Base-by-base conservation (phyloP, 2,113 vertebrate species). In the Isichthys henryi region DNA sequence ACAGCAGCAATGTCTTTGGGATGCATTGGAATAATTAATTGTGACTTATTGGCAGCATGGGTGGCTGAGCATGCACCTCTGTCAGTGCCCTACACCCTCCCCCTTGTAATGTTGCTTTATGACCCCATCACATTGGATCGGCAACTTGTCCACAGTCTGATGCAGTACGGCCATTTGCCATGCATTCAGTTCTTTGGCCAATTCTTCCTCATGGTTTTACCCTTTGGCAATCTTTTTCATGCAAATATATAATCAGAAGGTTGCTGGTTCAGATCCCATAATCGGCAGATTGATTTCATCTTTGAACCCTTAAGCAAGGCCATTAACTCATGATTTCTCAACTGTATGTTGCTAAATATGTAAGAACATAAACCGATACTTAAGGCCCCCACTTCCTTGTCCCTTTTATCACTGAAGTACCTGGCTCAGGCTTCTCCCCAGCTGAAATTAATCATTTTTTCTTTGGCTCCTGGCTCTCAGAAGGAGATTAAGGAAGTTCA, bases 401-500 rank as follows among this genome's bases (percentile, higher is more conserved):
- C 11, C 35, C 15, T 43, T 43, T 80, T 43, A 80, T 80, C 39
- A 19, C 15, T 19, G 31, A 80, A 43, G 35, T 6, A n/a, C 45
- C 46, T 49, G 8, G 19, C 21, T 48, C n/a, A n/a, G 23, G 5
- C 43, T 3, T 85, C 23, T 43, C 74, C 82, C 82, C 21, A n/a
- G 82, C 82, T 48, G 45, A 85, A 85, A 85, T 85, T 21, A 46
- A 85, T 85, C 19, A 49, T 46, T 49, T 85, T 85, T 85, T n/a
- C n/a, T 48, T 27, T 48, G 46, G 82, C 46, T 48, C 82, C 46
- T 85, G 82, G 82, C 21, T 48, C 62, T 70, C 62, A 27, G 62
- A 70, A 31, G 27, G 39, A 87, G 31, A 88, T 62, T 39, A n/a
- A n/a, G 56, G 35, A 88, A 62, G 87, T 62, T 88, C 52, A 39